Conservation (phyloP, 2,113 vertebrate species). For the Camelus bactrianus region DNA sequence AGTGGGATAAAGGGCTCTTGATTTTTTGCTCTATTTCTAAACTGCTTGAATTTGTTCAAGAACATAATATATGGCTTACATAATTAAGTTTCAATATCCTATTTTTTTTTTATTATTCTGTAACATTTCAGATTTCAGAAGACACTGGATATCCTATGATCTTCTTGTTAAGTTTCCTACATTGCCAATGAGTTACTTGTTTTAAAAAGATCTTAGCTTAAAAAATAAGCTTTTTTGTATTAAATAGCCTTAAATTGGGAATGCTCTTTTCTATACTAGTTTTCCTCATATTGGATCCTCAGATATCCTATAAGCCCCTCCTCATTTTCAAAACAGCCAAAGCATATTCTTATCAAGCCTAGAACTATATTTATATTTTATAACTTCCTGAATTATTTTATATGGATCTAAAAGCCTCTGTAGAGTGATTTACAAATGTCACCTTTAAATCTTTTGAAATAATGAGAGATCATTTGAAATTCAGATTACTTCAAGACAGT, state of each 20-base stretch:
- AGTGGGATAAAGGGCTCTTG: background rate
- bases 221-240: background rate
- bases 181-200: conserved; percentile 10
- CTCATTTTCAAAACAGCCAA: conserved; percentile 39
- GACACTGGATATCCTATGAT: background rate
- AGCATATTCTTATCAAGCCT: background rate
- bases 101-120: background rate
- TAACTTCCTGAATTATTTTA: background rate
- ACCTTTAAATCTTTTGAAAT: conserved; percentile 37
- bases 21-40: background rate
- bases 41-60: background rate
- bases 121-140: conserved; percentile 45
- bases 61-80: background rate
- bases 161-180: background rate
- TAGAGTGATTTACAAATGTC: background rate
- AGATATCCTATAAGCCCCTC: background rate
- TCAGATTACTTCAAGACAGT: background rate
- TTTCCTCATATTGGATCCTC: background rate
- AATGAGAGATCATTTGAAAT: background rate
- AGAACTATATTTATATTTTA: background rate
- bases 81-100: background rate
- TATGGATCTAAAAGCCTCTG: background rate
- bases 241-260: background rate
- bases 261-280: background rate
- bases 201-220: background rate